Base-by-base conservation (phyloP, 2,113 vertebrate genomes). In the Psittacara wagleri region DNA sequence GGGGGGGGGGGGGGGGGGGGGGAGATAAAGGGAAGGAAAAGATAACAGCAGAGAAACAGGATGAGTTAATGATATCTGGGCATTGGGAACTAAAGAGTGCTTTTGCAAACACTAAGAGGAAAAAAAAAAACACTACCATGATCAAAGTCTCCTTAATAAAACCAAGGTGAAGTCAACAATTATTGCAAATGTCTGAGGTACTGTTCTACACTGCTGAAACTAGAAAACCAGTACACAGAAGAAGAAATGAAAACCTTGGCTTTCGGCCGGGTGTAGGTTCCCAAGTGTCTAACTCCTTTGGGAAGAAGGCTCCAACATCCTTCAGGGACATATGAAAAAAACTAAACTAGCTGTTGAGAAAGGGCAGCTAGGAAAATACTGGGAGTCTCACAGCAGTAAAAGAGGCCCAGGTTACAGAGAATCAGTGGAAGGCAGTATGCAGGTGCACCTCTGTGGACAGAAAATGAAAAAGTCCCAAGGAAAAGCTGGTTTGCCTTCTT, bases 141-240 rank as follows among this genome's bases (percentile, higher is more conserved):
- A 88, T 77, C 82, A 90, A 69, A 76, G 66, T 63, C 46, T 96
- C 57, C 51, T 90, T 69, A 83, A 63, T 63, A 74, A 83, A 94
- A 88, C 74, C 6, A 10, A 57, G 25, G 46, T 64, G 64, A 77
- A 72, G 62, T 64, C 73, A 94, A 51, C 16, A 18, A 82, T 49
- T 81, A 86, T 18, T 94, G 61, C 33, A 41, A 78, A 82, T 5
- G 4, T 43, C 90, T 51, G 49, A 90, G 33, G 11, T 24, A 28
- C 11, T 59, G 77, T 25, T 33, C 28, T 43, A 52, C 17, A 18
- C 35, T 70, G 67, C 25, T 78, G 57, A 80, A 78, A 89, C 7
- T 46, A 73, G 43, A 84, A 48, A 76, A 80, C 43, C 37, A 74
- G 64, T 17, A 43, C 41, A 41, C 27, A 62, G 43, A 44, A 55